A percentile compares a stretch with the other conserved stretches of the same genome.
phyloP scores from a whole-genome alignment of 2,113 vertebrate genomes.

The Nycticryphes semicollaris region DNA sequence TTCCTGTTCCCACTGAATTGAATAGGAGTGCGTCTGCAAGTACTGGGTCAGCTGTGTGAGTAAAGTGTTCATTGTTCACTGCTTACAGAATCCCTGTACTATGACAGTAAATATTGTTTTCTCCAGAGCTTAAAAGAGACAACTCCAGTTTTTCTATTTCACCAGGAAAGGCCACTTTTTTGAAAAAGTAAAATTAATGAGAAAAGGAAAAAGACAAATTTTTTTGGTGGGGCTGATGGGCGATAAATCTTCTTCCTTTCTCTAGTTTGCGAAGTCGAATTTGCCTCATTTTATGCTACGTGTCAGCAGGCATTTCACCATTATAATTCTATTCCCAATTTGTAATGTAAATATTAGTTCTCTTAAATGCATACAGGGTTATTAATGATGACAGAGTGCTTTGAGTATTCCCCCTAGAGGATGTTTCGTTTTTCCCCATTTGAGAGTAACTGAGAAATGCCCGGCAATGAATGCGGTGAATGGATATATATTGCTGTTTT shows the following conservation, averaged over 20 bases:
- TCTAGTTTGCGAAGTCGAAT: background rate
- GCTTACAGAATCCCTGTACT: background rate
- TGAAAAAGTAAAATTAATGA: background rate
- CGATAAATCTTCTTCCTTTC: background rate
- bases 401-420: background rate
- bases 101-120: slow-evolving; percentile 3
- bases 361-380: background rate
- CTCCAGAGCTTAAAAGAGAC: background rate
- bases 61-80: background rate
- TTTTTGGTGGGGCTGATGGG: background rate
- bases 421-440: background rate
- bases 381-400: background rate
- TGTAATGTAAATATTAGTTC: background rate
- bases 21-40: background rate
- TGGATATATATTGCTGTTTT: background rate
- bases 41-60: background rate
- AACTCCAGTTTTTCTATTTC: background rate
- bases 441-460: background rate
- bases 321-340: background rate
- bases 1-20: background rate
- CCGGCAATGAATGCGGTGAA: background rate
- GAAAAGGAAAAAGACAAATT: background rate
- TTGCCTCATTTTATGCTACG: background rate
- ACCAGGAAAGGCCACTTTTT: background rate
- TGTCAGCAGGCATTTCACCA: background rate